Evolutionary conservation across 2,888 invertebrate species (phyloP).

Genomic region (Polia nebulosa): DNA sequence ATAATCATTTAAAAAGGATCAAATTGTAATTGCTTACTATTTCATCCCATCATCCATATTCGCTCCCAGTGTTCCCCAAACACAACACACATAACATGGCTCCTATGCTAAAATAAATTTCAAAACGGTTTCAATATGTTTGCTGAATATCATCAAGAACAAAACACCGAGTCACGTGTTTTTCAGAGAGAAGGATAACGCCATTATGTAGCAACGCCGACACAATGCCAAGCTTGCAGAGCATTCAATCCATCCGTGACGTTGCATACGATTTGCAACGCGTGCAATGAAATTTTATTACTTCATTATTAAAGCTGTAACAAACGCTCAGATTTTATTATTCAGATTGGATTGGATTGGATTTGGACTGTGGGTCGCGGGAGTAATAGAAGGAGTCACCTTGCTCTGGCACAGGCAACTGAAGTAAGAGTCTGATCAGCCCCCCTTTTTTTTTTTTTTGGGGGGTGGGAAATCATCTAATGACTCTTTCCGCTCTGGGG

Average conservation of each 20-base stretch:
- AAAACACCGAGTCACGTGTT: slow-evolving; percentile 32
- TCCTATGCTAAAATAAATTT: neutral
- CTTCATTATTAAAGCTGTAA: slow-evolving; percentile 38
- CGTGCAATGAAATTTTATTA: slow-evolving; percentile 41
- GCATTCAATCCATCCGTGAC: slow-evolving; percentile 18
- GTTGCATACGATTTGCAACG: slow-evolving; percentile 19
- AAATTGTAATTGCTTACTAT: too few relatives aligned
- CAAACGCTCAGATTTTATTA: too few relatives aligned
- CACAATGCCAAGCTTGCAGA: slow-evolving; percentile 21
- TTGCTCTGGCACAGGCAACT: too few relatives aligned
- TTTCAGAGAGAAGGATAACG: slow-evolving; percentile 10
- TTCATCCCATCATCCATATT: too few relatives aligned
- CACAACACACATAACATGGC: neutral
- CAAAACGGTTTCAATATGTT: neutral
- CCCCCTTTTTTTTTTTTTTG: too few relatives aligned
- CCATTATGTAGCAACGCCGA: slow-evolving; percentile 22
- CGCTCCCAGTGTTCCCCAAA: too few relatives aligned
- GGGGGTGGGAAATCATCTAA: too few relatives aligned
- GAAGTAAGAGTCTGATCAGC: too few relatives aligned
- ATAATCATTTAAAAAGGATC: too few relatives aligned
- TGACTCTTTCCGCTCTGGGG: too few relatives aligned
- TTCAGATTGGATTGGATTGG: neutral
- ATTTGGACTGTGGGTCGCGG: too few relatives aligned
- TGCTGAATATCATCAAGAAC: neutral
- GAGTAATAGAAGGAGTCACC: too few relatives aligned